Evolutionary conservation across 2,888 invertebrate species (phyloP).

Genomic region (Platycheirus rosarum): DNA sequence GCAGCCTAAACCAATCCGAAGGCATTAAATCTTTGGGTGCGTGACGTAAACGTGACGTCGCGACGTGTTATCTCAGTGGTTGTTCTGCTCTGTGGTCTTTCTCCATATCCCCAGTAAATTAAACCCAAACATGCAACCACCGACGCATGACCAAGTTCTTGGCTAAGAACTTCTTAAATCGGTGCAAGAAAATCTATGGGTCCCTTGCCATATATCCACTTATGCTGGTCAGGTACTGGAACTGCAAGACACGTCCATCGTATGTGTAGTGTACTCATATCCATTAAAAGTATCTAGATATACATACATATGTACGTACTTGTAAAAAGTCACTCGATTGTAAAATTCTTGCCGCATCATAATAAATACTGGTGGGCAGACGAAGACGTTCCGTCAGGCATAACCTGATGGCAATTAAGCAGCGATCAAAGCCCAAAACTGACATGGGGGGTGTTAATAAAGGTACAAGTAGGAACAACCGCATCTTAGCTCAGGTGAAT

Average conservation of each 20-base stretch:
- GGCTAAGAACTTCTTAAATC: constrained; percentile 38
- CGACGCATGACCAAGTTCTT: constrained; percentile 66
- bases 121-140: constrained; percentile 41
- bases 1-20: constrained; percentile 41
- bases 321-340: constrained; percentile 55
- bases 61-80: constrained; percentile 22
- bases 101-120: constrained; percentile 6
- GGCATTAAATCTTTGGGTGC: constrained; percentile 57
- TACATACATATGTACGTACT: background rate
- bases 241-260: constrained; percentile 47
- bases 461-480: constrained; percentile 8
- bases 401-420: constrained; percentile 66
- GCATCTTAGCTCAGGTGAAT: constrained; percentile 40
- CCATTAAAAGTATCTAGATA: too few species aligned
- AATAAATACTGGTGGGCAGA: constrained; percentile 45
- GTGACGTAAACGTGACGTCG: constrained; percentile 36
- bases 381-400: constrained; percentile 56
- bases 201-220: constrained; percentile 33
- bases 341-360: constrained; percentile 62
- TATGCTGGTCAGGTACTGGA: constrained; percentile 54
- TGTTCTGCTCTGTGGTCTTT: constrained; percentile 6
- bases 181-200: constrained; percentile 31
- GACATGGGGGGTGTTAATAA: constrained; percentile 67
- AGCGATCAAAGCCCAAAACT: constrained; percentile 52
- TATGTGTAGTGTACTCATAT: too few species aligned